phyloP scores from a whole-genome alignment of 1,140 invertebrate genomes.

The Thereuonema tuberculata region DNA sequence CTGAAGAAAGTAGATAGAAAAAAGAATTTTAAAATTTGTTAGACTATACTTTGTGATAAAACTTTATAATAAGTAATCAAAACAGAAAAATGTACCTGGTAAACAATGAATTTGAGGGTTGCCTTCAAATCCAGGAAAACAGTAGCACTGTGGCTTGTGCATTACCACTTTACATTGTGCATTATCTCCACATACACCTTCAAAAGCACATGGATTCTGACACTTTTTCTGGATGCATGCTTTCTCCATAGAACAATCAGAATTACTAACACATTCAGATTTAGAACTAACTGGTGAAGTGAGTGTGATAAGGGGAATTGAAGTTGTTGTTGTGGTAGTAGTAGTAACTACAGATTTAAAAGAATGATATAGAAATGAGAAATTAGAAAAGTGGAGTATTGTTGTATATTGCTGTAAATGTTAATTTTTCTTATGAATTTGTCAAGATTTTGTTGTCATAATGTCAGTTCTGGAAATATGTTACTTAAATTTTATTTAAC shows the following conservation, averaged over 20 bases:
- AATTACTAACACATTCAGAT: constrained; percentile 45
- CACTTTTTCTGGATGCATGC: constrained; percentile 40
- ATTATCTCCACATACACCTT: too few species aligned
- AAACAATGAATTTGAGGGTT: constrained; percentile 34
- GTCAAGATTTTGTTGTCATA: not conserved
- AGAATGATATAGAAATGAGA: not conserved
- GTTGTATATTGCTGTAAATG: not conserved
- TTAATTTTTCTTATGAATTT: not conserved
- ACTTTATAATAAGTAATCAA: not conserved
- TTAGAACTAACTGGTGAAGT: not conserved
- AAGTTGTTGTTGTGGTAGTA: not conserved
- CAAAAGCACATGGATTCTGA: constrained; percentile 54
- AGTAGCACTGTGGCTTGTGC: constrained; percentile 62
- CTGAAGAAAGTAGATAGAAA: too few species aligned
- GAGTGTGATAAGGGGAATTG: not conserved
- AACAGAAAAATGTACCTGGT: not conserved
- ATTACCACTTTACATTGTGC: constrained; percentile 61
- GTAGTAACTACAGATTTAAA: not conserved
- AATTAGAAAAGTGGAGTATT: not conserved
- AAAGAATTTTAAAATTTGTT: too few species aligned
- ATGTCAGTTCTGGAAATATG: not conserved
- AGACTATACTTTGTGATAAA: too few species aligned
- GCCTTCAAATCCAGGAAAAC: constrained; percentile 51
- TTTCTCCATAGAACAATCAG: constrained; percentile 43
- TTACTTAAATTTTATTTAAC: not conserved